Percentiles rank a stretch among this genome's conserved stretches.
These are phyloP conservation scores for Machaerirhynchus nigripectus DNA, from an alignment of 2,113 vertebrate genomes.

Conservation along the genomic window DNA sequence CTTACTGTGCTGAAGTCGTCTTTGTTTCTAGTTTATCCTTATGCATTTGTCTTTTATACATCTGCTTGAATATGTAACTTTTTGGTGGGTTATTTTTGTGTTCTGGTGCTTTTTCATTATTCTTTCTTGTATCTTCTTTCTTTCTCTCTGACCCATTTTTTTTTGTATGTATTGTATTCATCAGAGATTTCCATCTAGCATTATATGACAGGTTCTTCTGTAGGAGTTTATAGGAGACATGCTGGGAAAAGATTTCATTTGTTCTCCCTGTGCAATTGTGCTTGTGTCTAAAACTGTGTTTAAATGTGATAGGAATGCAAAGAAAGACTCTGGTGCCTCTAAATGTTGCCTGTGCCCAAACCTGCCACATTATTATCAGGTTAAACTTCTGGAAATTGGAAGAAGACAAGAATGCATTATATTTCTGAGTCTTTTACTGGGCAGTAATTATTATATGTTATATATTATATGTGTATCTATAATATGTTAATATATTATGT, in stretches of 20 bases:
- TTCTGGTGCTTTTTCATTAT: neutral
- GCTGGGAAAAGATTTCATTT: neutral
- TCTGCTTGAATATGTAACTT: neutral
- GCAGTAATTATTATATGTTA: neutral
- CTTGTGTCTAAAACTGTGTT: neutral
- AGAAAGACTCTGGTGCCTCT: neutral
- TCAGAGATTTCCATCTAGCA: neutral
- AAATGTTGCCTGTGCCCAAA: neutral
- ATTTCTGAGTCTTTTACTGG: neutral
- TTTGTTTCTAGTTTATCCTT: neutral
- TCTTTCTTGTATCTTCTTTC: neutral
- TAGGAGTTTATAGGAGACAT: neutral
- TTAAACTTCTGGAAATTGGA: neutral
- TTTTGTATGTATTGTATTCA: neutral
- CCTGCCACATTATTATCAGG: neutral
- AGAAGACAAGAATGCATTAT: neutral
- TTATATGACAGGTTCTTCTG: neutral
- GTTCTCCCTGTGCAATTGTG: neutral
- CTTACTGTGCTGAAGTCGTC: neutral
- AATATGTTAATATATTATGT: too few species aligned
- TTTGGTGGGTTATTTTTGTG: neutral
- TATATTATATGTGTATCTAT: too few species aligned
- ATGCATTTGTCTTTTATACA: neutral
- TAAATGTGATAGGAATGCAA: neutral
- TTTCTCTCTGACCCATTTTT: neutral